Base-by-base conservation (phyloP, 2,797 vertebrate species). In the Neosilurus mollespiculum region DNA sequence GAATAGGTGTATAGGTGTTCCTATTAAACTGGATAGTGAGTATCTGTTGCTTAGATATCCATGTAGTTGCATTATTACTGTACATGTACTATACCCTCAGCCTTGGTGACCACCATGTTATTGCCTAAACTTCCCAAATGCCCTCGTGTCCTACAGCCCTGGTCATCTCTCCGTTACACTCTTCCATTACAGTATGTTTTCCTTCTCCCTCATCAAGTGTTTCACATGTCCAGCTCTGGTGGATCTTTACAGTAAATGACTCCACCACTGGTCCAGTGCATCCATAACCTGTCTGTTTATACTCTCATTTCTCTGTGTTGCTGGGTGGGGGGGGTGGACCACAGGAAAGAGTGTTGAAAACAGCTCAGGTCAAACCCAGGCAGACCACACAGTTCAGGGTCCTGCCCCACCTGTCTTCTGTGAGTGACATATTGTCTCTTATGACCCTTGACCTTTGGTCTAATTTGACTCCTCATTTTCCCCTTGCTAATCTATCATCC, bases 301-400 rank as follows among this genome's bases (percentile, higher is more conserved):
- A 30, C 34, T 81, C 49, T 37, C 2, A 62, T 69, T 49, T 80
- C 56, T 66, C 59, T 66, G 54, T 85, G 65, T 87, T 71, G 76
- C 80, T 80, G 49, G 85, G 81, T 30, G 56, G 87, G 34, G 34
- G 84, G 49, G 66, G 20, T 58, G 26, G 81, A 65, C 26, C 56
- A 88, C 84, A 95, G 95, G 92, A 86, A 94, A 93, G 89, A 92
- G 90, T 89, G 89, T 94, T 93, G 93, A 94, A 89, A 91, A 81
- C 90, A 92, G 92, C 87, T 91, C 91, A 72, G 89, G 93, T 91
- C 92, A 93, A 92, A 90, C 90, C 75, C 93, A 90, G 83, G 86
- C 92, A 65, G 94, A 65, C 83, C 87, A 87, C 70, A 83, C 84
- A 64, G 80, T 90, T 84, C 92, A 92, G 87, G 89, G 90, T 87